These are phyloP conservation scores for Dryas iulia DNA, from an alignment of 1,140 invertebrate genomes.

Conservation along the genomic window DNA sequence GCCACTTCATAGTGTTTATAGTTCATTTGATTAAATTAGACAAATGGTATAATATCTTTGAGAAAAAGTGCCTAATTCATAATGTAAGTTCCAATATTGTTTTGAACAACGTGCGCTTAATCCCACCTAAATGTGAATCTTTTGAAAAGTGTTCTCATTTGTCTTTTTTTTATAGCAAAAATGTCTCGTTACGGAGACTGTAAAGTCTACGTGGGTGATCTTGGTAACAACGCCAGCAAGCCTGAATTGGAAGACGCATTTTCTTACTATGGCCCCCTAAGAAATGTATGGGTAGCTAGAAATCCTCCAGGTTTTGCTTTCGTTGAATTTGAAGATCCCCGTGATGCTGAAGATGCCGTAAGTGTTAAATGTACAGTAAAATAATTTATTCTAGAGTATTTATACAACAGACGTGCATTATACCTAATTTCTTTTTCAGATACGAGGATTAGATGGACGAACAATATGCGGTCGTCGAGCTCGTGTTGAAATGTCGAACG, in stretches of 20 bases:
- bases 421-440: conserved; percentile 41
- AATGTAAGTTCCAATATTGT: conserved; percentile 9
- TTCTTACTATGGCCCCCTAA: conserved; percentile 95
- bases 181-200: conserved; percentile 93
- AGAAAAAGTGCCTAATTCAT: not conserved
- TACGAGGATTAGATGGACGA: conserved; percentile 84
- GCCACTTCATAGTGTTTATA: not conserved
- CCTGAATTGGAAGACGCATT: conserved; percentile 96
- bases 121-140: not conserved
- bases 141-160: conserved; percentile 1
- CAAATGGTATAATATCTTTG: not conserved
- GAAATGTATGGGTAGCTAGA: conserved; percentile 98
- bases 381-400: not conserved
- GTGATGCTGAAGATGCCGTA: conserved; percentile 99
- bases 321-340: conserved; percentile 98
- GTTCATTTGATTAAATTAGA: not conserved
- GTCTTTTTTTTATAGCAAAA: conserved; percentile 32
- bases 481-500: conserved; percentile 95
- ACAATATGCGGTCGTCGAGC: conserved; percentile 93
- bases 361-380: conserved; percentile 24
- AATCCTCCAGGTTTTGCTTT: conserved; percentile 98
- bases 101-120: conserved; percentile 4
- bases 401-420: conserved; percentile 1
- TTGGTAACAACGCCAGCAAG: conserved; percentile 93
- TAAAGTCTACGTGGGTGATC: conserved; percentile 98